phyloP scores from a whole-genome alignment of 2,113 vertebrate genomes.

The Cavia aperea region DNA sequence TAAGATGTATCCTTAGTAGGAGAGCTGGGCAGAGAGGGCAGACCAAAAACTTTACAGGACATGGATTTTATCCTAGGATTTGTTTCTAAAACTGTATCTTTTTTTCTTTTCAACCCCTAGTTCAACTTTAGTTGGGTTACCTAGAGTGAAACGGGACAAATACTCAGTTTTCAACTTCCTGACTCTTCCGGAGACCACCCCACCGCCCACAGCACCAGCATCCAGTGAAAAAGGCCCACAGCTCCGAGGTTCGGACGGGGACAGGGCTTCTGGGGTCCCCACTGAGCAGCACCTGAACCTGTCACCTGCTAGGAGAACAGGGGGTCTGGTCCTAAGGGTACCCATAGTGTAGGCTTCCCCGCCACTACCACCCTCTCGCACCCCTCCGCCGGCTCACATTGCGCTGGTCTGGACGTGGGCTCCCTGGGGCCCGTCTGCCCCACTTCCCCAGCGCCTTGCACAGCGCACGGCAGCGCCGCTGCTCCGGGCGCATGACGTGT shows the following conservation, averaged over 20 bases:
- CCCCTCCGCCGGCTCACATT: too few species aligned
- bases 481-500: background rate
- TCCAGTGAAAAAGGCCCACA: slow-evolving; percentile 55
- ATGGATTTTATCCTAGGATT: background rate
- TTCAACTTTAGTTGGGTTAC: slow-evolving; percentile 85
- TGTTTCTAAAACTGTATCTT: background rate
- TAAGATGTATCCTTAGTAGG: background rate
- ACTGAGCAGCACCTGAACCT: background rate
- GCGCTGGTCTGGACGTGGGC: background rate
- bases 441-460: fast-evolving
- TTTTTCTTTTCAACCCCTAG: slow-evolving; percentile 72
- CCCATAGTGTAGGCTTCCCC: fast-evolving
- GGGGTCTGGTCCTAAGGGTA: background rate
- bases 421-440: background rate
- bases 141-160: slow-evolving; percentile 94
- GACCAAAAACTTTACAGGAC: background rate
- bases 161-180: slow-evolving; percentile 97
- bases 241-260: slow-evolving; percentile 67
- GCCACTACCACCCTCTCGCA: background rate
- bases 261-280: slow-evolving; percentile 45
- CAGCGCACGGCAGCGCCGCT: fast-evolving
- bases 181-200: slow-evolving; percentile 76
- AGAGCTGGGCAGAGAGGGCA: background rate
- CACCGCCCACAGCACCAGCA: slow-evolving; percentile 40
- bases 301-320: background rate